Evolutionary conservation across 2,113 vertebrate genomes (phyloP).

Genomic region (Columba janthina): DNA sequence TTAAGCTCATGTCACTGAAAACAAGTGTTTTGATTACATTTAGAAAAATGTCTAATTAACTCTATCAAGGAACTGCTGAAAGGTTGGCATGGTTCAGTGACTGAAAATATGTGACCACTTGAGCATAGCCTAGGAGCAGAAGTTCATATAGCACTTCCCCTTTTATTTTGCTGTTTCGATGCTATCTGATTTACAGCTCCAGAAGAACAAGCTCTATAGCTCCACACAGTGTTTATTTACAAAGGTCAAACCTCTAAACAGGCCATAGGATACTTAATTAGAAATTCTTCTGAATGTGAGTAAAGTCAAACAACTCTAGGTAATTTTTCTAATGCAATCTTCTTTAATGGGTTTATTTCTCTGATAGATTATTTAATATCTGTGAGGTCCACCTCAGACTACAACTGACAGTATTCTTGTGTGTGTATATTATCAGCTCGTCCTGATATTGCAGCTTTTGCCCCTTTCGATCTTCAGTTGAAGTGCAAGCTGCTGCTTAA

Average conservation of each 20-base stretch:
- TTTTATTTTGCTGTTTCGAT: neutral
- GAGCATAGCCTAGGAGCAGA: neutral
- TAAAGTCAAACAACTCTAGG: neutral
- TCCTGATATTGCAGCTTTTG: neutral
- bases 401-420: neutral
- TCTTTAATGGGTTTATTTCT: neutral
- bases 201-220: constrained; percentile 23
- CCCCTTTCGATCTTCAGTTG: neutral
- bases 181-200: neutral
- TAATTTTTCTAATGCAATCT: neutral
- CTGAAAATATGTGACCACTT: neutral
- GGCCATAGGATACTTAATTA: neutral
- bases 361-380: neutral
- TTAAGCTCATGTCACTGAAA: neutral
- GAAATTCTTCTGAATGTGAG: neutral
- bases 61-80: constrained; percentile 5
- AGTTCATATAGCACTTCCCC: neutral
- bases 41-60: neutral
- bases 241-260: neutral
- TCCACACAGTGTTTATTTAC: constrained; percentile 24
- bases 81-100: neutral
- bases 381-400: neutral
- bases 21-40: neutral
- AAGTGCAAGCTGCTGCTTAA: neutral
- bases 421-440: neutral